These are phyloP conservation scores for Phalangium opilio DNA, from an alignment of 2,888 invertebrate species.

Conservation along the genomic window DNA sequence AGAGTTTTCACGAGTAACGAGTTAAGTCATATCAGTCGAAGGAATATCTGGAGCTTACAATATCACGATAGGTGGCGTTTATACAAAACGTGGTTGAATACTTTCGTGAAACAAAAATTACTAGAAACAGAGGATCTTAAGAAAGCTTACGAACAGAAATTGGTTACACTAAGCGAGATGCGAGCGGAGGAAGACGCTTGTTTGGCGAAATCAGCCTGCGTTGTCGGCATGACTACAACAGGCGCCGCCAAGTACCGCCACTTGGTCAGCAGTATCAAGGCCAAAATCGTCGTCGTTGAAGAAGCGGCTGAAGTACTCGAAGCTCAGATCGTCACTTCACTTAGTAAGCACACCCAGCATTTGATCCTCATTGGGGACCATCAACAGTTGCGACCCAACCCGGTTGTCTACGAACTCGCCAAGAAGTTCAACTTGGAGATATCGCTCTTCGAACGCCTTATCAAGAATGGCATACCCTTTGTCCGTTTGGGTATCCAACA, in stretches of 20 bases:
- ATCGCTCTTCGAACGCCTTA: slow-evolving; percentile 67
- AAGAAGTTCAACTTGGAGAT: slow-evolving; percentile 51
- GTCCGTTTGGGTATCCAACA: slow-evolving; percentile 50
- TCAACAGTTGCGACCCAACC: slow-evolving; percentile 57
- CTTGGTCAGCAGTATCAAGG: slow-evolving; percentile 25
- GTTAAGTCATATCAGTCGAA: too few relatives aligned
- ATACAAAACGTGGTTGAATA: too few relatives aligned
- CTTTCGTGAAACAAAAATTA: too few relatives aligned
- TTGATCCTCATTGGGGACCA: slow-evolving; percentile 48
- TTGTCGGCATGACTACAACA: slow-evolving; percentile 24
- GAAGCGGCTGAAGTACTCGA: slow-evolving; percentile 37
- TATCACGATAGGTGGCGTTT: too few relatives aligned
- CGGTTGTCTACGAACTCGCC: slow-evolving; percentile 50
- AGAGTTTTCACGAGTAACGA: too few relatives aligned
- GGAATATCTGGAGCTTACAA: too few relatives aligned
- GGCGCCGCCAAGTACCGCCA: slow-evolving; percentile 24
- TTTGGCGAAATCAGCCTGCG: neutral
- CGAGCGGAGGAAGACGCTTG: too few relatives aligned
- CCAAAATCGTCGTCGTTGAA: slow-evolving; percentile 33
- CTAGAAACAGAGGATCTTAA: too few relatives aligned
- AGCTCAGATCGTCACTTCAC: slow-evolving; percentile 32
- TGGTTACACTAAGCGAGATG: too few relatives aligned
- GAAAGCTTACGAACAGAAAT: slow-evolving; percentile 31
- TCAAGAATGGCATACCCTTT: slow-evolving; percentile 47
- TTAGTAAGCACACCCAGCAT: slow-evolving; percentile 27